Conservation (phyloP, 2,113 vertebrate species). For the Spea bombifrons region DNA sequence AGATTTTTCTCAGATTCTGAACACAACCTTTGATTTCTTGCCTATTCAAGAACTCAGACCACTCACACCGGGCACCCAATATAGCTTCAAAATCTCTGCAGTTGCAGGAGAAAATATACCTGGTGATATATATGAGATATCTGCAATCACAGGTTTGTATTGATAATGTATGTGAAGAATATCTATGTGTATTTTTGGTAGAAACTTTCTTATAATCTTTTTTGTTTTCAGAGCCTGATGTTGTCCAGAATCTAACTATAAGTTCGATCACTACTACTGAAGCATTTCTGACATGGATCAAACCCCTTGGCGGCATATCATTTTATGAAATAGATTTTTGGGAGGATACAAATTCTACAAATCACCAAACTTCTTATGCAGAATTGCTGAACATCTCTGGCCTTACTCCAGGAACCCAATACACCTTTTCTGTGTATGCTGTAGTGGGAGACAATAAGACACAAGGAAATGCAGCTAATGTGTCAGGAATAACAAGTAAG, state of each 20-base stretch:
- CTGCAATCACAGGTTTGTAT: too few species aligned
- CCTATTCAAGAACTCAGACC: background rate
- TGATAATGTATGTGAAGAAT: background rate
- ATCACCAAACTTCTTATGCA: background rate
- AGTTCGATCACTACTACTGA: background rate
- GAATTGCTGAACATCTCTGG: background rate
- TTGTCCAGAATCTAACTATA: background rate
- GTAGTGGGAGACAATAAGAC: background rate
- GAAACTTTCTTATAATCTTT: background rate
- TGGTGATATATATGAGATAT: too few species aligned
- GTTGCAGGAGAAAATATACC: background rate
- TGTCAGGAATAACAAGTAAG: background rate
- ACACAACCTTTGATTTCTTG: background rate
- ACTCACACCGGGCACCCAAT: conserved; percentile 8
- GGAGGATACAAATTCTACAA: too few species aligned
- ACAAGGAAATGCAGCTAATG: background rate
- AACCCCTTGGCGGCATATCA: background rate
- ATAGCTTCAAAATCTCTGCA: background rate
- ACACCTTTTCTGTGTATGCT: background rate
- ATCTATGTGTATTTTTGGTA: background rate
- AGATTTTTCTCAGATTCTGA: background rate
- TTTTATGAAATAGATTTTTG: too few species aligned
- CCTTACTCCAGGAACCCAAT: conserved; percentile 14
- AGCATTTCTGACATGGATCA: background rate
- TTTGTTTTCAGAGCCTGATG: background rate